Evolutionary conservation across 92 coral and sea anemone species (phyloP).

Genomic region (Paramuricea clavata): DNA sequence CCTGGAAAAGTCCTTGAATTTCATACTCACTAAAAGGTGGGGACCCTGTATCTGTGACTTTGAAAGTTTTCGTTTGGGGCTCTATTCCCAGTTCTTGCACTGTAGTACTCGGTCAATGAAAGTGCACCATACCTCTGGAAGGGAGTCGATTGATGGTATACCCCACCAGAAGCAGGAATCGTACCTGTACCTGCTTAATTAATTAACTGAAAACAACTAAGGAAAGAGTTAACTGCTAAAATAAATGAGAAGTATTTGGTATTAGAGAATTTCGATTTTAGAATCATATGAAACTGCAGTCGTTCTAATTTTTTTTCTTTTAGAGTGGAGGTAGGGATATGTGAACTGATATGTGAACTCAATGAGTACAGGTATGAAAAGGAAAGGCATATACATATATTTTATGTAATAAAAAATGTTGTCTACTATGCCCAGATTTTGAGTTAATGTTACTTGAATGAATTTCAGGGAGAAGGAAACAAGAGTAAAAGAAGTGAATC

Average conservation of each 20-base stretch:
- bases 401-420: not conserved
- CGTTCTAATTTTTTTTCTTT: not conserved
- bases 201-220: no score
- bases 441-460: not conserved
- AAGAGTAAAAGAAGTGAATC: not conserved
- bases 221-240: not conserved
- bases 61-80: no score
- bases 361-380: not conserved
- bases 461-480: not conserved
- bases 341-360: not conserved
- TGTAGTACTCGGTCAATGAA: no score
- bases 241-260: no score
- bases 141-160: no score
- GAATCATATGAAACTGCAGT: not conserved
- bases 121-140: no score
- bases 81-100: no score
- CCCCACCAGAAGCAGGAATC: no score
- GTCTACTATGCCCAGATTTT: not conserved
- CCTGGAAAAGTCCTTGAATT: no score
- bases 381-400: not conserved
- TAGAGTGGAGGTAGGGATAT: not conserved
- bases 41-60: no score
- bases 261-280: no score
- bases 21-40: no score
- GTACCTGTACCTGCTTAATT: not conserved